Percentiles rank a stretch among this genome's conserved stretches.
Evolutionary conservation across 2,888 invertebrate genomes (phyloP).

Genomic region (Aphidoletes aphidimyza): DNA sequence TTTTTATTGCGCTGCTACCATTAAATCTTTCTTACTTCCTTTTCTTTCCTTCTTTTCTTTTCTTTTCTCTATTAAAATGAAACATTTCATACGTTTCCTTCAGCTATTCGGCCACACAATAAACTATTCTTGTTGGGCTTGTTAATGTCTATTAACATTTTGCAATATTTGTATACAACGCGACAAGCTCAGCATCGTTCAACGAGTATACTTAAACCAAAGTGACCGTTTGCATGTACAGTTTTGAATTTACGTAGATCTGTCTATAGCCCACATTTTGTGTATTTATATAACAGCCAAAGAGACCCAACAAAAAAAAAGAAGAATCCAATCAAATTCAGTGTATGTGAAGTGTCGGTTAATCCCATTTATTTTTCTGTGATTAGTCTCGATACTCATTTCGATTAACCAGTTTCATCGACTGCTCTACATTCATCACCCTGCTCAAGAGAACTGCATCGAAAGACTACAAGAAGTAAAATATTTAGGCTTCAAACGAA

Average conservation of each 20-base stretch:
- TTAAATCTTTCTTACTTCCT: no score
- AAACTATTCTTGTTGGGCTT: neutral
- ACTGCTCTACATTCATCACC: neutral
- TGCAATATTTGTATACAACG: neutral
- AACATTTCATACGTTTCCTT: neutral
- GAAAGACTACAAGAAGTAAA: no score
- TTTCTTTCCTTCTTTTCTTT: no score
- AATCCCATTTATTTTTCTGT: constrained; percentile 20
- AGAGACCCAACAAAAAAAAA: neutral
- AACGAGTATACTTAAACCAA: neutral
- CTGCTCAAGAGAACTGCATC: neutral
- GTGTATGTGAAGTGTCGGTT: neutral
- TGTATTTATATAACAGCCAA: constrained; percentile 12
- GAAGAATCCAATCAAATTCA: neutral
- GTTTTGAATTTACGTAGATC: neutral
- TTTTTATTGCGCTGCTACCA: no score
- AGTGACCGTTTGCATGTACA: neutral
- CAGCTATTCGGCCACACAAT: no score
- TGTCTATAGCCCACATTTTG: constrained; percentile 22
- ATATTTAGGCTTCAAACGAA: no score
- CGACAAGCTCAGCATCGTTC: neutral
- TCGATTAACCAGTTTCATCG: constrained; percentile 5
- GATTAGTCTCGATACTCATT: constrained; percentile 42
- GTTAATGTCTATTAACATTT: constrained; percentile 10
- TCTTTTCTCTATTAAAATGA: no score